phyloP scores from a whole-genome alignment of 1,140 invertebrate genomes.

The Daktulosphaira vitifoliae region DNA sequence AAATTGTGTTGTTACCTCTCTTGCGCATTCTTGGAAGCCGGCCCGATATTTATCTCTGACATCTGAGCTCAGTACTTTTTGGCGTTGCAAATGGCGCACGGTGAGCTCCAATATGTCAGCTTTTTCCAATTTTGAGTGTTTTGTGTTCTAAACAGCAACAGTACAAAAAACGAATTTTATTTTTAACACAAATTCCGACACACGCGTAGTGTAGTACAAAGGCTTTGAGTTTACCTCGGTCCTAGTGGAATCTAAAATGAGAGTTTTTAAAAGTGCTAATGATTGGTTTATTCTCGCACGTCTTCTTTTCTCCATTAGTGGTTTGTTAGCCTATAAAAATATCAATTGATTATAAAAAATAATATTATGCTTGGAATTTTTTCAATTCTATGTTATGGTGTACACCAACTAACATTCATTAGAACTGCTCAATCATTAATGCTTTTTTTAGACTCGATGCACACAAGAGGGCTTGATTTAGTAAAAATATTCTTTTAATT shows the following conservation, averaged over 20 bases:
- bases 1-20: too few relatives aligned
- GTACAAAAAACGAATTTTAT: too few relatives aligned
- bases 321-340: conserved; percentile 67
- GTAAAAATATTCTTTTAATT: too few relatives aligned
- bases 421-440: too few relatives aligned
- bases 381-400: too few relatives aligned
- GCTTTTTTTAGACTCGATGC: too few relatives aligned
- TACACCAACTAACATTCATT: too few relatives aligned
- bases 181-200: too few relatives aligned
- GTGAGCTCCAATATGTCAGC: conserved; percentile 89
- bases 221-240: conserved; percentile 46
- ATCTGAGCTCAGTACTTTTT: conserved; percentile 55
- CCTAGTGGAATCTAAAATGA: conserved; percentile 65
- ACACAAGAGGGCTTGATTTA: too few relatives aligned
- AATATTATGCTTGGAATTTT: too few relatives aligned
- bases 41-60: conserved; percentile 54
- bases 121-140: conserved; percentile 78
- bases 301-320: conserved; percentile 82
- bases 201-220: neutral
- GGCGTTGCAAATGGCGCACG: conserved; percentile 72
- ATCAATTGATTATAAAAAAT: too few relatives aligned
- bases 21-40: conserved; percentile 72
- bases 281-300: conserved; percentile 82
- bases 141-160: conserved; percentile 47
- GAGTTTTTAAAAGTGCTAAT: conserved; percentile 70